Conservation (phyloP, 2,888 invertebrate species). For the Mechanitis messenoides region DNA sequence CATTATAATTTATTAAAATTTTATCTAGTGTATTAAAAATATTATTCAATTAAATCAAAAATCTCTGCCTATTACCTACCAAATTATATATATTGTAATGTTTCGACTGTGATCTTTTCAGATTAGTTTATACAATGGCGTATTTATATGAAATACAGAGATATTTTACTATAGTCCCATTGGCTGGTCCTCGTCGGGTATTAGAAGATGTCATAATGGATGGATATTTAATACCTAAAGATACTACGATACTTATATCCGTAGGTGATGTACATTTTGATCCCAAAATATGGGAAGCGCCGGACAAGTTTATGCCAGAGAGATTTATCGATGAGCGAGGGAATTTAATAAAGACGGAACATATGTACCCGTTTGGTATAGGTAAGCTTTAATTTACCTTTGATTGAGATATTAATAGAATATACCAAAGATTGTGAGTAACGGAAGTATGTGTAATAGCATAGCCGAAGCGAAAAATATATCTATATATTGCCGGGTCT, state of each 20-base stretch:
- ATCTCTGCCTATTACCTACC: too few relatives aligned
- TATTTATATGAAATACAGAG: slow-evolving; percentile 76
- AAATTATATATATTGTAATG: background rate
- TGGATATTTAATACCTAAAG: slow-evolving; percentile 65
- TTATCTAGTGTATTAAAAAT: too few relatives aligned
- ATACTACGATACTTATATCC: slow-evolving; percentile 74
- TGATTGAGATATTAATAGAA: background rate
- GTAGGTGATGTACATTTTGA: slow-evolving; percentile 71
- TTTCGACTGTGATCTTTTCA: slow-evolving; percentile 37
- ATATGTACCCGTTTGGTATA: slow-evolving; percentile 80
- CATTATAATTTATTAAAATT: too few relatives aligned
- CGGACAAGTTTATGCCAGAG: slow-evolving; percentile 77
- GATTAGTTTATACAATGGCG: slow-evolving; percentile 72
- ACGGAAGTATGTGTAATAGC: too few relatives aligned
- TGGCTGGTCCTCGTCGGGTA: slow-evolving; percentile 72
- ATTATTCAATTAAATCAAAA: too few relatives aligned
- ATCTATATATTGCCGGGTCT: too few relatives aligned
- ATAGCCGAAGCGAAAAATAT: too few relatives aligned
- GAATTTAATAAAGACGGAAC: slow-evolving; percentile 68
- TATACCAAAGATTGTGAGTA: background rate
- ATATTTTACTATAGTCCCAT: slow-evolving; percentile 71
- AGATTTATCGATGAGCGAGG: slow-evolving; percentile 78
- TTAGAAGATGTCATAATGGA: slow-evolving; percentile 53
- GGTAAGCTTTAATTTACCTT: slow-evolving; percentile 60
- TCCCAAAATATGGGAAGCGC: slow-evolving; percentile 74